These are phyloP conservation scores for Scomber scombrus DNA, from an alignment of 2,113 vertebrate species.

Conservation along the genomic window DNA sequence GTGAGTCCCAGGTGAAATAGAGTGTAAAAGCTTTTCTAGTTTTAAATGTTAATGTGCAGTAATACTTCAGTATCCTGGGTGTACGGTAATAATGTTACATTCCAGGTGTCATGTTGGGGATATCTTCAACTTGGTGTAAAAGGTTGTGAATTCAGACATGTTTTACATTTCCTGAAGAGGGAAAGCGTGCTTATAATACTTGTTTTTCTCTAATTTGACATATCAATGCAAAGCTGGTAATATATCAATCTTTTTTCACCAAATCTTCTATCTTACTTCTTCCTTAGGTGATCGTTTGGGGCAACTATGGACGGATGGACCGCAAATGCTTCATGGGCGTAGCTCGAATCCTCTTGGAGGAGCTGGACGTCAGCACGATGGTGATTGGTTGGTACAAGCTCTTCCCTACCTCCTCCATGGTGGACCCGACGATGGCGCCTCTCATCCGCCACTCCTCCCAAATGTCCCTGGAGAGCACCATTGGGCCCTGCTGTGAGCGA, in stretches of 20 bases:
- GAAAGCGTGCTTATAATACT: too few relatives aligned
- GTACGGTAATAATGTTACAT: too few relatives aligned
- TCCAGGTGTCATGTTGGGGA: too few relatives aligned
- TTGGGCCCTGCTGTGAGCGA: slow-evolving; percentile 95
- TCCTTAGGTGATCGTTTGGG: slow-evolving; percentile 96
- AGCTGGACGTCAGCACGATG: slow-evolving; percentile 95
- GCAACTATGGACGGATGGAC: slow-evolving; percentile 98
- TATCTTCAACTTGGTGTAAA: too few relatives aligned
- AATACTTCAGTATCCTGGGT: too few relatives aligned
- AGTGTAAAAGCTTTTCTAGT: too few relatives aligned
- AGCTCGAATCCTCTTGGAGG: slow-evolving; percentile 95
- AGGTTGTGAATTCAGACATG: too few relatives aligned
- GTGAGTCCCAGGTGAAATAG: too few relatives aligned
- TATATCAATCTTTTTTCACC: background rate
- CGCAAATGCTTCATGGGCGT: slow-evolving; percentile 99
- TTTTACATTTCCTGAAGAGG: too few relatives aligned
- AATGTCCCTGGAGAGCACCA: slow-evolving; percentile 97
- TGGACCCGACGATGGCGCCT: slow-evolving; percentile 94
- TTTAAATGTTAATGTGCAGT: too few relatives aligned
- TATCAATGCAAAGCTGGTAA: too few relatives aligned
- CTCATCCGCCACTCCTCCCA: slow-evolving; percentile 97
- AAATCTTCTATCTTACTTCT: background rate
- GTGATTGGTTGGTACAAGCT: slow-evolving; percentile 99
- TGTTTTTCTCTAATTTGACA: too few relatives aligned
- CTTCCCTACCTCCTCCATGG: slow-evolving; percentile 99